These are phyloP conservation scores for Vombatus ursinus DNA, from an alignment of 2,113 vertebrate species.

Conservation along the genomic window DNA sequence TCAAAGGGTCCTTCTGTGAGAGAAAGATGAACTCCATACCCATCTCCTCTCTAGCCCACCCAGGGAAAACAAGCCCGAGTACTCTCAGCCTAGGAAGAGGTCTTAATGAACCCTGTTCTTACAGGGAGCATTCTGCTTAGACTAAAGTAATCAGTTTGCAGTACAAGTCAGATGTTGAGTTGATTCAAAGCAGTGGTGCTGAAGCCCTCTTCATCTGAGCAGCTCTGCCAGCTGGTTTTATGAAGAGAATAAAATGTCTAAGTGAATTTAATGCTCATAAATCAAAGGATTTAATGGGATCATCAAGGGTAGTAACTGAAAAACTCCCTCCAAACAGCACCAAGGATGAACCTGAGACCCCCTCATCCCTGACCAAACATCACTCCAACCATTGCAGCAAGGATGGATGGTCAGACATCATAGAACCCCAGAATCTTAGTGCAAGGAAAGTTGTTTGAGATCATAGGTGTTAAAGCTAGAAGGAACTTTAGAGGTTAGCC, in stretches of 20 bases:
- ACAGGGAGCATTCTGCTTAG: neutral
- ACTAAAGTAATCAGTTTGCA: neutral
- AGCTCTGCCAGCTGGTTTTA: slow-evolving; percentile 28
- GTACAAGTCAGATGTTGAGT: neutral
- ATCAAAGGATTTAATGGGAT: slow-evolving; percentile 31
- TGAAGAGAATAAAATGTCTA: slow-evolving; percentile 45
- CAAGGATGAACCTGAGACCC: neutral
- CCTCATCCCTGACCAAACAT: neutral
- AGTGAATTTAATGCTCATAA: slow-evolving; percentile 52
- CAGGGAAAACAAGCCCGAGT: neutral
- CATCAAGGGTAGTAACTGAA: neutral
- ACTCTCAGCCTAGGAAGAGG: neutral
- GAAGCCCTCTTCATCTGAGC: slow-evolving; percentile 28
- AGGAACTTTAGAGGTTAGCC: neutral
- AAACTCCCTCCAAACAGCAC: neutral
- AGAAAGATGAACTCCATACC: neutral
- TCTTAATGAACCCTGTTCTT: neutral
- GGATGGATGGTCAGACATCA: neutral
- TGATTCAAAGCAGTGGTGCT: neutral
- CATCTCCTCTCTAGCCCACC: neutral
- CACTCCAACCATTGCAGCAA: neutral
- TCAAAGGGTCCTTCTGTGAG: neutral
- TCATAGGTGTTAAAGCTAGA: neutral
- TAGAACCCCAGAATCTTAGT: neutral
- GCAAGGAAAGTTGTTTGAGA: neutral